Percentiles rank a stretch among this genome's conserved stretches.
phyloP scores from a whole-genome alignment of 2,888 invertebrate genomes.

The Caenorhabditis drosophilae region DNA sequence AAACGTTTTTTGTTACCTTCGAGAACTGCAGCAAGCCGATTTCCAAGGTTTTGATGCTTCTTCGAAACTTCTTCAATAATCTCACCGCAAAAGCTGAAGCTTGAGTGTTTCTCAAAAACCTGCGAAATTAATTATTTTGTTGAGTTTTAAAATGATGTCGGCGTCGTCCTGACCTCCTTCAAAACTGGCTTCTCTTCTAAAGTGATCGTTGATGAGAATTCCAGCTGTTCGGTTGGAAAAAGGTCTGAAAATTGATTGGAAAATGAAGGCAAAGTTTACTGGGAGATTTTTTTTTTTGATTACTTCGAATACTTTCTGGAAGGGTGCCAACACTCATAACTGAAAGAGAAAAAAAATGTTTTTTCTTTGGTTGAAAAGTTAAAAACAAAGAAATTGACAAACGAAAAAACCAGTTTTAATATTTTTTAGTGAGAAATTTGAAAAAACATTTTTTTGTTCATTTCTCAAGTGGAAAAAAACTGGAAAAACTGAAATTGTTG shows the following conservation, averaged over 20 bases:
- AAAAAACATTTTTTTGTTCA: not conserved
- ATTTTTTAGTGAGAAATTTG: not conserved
- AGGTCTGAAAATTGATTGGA: conserved; percentile 42
- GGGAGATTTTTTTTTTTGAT: not conserved
- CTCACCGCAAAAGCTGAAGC: conserved; percentile 43
- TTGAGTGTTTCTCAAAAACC: conserved; percentile 43
- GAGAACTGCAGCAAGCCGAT: conserved; percentile 32
- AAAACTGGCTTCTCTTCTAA: conserved; percentile 23
- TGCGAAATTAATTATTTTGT: no score
- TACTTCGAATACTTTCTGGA: conserved; percentile 33
- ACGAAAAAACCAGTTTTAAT: not conserved
- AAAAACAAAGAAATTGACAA: not conserved
- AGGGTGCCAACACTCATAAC: conserved; percentile 33
- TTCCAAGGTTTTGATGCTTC: conserved; percentile 32
- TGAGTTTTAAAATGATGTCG: no score
- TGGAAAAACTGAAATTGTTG: not conserved
- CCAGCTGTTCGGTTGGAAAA: conserved; percentile 49
- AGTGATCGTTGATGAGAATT: conserved; percentile 41
- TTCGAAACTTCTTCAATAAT: conserved; percentile 41
- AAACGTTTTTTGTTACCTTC: conserved; percentile 40
- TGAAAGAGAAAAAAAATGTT: not conserved
- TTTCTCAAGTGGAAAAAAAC: not conserved
- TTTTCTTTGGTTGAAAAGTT: not conserved
- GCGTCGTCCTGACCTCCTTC: no score
- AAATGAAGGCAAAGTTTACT: no score